Base-by-base conservation (phyloP, 2,888 invertebrate genomes). In the Phragmatobia fuliginosa region DNA sequence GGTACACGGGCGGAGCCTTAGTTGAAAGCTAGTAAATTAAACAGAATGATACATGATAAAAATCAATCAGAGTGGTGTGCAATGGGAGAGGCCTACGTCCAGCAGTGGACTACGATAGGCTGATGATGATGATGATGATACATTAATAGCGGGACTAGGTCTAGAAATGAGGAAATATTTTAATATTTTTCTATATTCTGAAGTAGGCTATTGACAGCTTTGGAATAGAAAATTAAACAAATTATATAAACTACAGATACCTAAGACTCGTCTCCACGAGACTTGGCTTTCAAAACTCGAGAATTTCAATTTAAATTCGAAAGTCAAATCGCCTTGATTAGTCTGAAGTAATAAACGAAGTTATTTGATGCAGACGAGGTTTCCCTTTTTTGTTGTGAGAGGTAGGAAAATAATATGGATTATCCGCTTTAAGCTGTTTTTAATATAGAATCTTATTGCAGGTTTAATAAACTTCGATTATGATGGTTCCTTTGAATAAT, bases 301-400 rank as follows among this genome's bases (percentile, higher is more conserved):
- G 31, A 60, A 60, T n/a, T 66, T 66, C 5, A 45, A 66, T 66
- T 66, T 60, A 49, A 67, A 67, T 61, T 32, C 33, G 21, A 11
- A 16, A 61, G 60, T 68, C 31, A 52, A 56, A 45, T 65, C 70
- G 70, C 52, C 66, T 10, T 69, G 28, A 67, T 59, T 21, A 52
- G 25, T 21, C 28, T 8, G n/a, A 68, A 68, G 65, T 74, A 66
- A 69, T 63, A 70, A 77, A 72, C 60, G 28, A 68, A 69, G 65
- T 71, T 70, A 66, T 41, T 52, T 32, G 31, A 66, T 11, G 32
- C 60, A n/a, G n/a, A 38, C 25, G 66, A 31, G 25, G 32, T 38
- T 66, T 68, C 67, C 36, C 16, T 33, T 36, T 71, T 62, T 38
- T 56, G 52, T 58, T 32, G 41, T 60, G 11, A 56, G 11, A 64